Evolutionary conservation across 2,888 invertebrate genomes (phyloP).

Genomic region (Gymnoscelis rufifasciata): DNA sequence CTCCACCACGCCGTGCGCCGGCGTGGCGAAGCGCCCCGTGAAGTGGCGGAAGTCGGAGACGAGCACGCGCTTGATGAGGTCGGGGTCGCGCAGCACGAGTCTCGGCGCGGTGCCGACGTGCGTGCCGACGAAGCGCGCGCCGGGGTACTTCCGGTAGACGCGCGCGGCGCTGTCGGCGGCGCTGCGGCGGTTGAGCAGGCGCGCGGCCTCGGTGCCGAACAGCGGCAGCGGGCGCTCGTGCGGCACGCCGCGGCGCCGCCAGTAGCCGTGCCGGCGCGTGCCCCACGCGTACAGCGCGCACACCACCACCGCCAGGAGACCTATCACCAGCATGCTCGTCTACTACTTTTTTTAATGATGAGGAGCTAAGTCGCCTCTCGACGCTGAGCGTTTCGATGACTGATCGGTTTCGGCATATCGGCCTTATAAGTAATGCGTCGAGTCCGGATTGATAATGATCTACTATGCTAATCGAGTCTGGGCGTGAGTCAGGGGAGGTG

Average conservation of each 20-base stretch:
- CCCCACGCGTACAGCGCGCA: slow-evolving; percentile 42
- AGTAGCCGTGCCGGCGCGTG: slow-evolving; percentile 43
- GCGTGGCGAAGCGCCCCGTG: background rate
- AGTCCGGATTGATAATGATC: no score
- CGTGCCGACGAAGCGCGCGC: slow-evolving; percentile 49
- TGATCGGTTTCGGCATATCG: no score
- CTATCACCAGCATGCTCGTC: slow-evolving; percentile 17
- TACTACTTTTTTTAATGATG: background rate
- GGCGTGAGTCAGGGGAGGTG: no score
- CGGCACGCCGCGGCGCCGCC: slow-evolving; percentile 45
- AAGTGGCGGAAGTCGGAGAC: slow-evolving; percentile 49
- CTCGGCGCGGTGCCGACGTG: slow-evolving; percentile 42
- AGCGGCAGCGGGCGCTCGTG: slow-evolving; percentile 48
- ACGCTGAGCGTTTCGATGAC: background rate
- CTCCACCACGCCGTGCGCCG: slow-evolving; percentile 44
- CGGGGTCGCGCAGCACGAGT: slow-evolving; percentile 51
- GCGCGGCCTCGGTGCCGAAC: slow-evolving; percentile 47
- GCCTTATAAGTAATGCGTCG: no score
- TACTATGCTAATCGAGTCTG: no score
- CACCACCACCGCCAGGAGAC: slow-evolving; percentile 21
- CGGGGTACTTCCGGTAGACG: slow-evolving; percentile 50
- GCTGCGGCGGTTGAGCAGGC: slow-evolving; percentile 41
- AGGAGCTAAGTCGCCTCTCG: background rate
- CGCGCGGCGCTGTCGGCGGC: slow-evolving; percentile 38
- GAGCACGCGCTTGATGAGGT: slow-evolving; percentile 45